Evolutionary conservation across 1,140 invertebrate genomes (phyloP).

Genomic region (Nylanderia fulva): DNA sequence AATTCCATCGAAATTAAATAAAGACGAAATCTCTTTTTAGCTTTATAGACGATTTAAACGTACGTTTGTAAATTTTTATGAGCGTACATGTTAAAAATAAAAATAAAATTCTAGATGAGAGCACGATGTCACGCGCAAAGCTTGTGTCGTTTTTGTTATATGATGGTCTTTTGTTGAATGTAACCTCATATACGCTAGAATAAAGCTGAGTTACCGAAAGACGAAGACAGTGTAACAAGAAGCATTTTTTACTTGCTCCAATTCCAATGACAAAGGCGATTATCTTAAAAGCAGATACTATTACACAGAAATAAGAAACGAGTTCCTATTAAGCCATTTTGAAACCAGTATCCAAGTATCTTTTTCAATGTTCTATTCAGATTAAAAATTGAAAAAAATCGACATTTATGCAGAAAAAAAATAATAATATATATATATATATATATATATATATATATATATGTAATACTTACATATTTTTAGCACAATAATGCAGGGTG

Average conservation of each 20-base stretch:
- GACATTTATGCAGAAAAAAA: not conserved
- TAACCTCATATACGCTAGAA: not conserved
- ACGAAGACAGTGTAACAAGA: slow-evolving; percentile 2
- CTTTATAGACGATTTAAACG: not conserved
- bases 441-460: too few species aligned
- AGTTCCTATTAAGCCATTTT: slow-evolving; percentile 54
- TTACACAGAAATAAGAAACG: slow-evolving; percentile 42
- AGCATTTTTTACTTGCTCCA: slow-evolving; percentile 23
- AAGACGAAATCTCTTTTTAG: not conserved
- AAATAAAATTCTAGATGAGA: slow-evolving; percentile 4
- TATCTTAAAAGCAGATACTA: slow-evolving; percentile 57
- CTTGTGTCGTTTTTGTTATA: slow-evolving; percentile 37
- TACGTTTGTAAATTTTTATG: not conserved
- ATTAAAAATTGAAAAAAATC: not conserved
- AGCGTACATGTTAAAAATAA: slow-evolving; percentile 4
- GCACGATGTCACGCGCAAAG: not conserved
- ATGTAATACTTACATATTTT: not conserved
- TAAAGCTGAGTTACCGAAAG: not conserved
- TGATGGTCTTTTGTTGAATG: slow-evolving; percentile 7
- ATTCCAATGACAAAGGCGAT: slow-evolving; percentile 59
- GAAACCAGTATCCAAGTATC: slow-evolving; percentile 13
- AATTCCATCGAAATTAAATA: not conserved
- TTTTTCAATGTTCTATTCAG: not conserved
- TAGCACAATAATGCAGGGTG: too few species aligned
- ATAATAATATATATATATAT: too few species aligned